Evolutionary conservation across 2,113 vertebrate genomes (phyloP), one percentile per base, ranked within the genome.

Genomic region (Ophiodon elongatus): DNA sequence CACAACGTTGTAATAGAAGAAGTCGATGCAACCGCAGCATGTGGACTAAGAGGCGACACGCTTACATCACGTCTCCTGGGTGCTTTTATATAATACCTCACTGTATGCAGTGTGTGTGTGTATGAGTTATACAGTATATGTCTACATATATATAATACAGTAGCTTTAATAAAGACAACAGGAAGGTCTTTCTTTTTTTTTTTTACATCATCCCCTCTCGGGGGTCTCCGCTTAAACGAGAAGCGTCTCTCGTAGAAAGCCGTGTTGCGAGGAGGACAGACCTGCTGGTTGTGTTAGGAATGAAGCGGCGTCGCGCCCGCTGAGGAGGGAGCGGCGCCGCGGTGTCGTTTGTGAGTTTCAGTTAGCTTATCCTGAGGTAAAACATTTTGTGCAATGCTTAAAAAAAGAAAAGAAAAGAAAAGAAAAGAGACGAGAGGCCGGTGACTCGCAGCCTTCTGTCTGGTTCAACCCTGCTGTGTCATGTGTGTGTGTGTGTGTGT

Each of bases 361-460:
- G 78, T 89, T 89, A 69, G 84, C 74, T 91, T 70, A 85, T 93
- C 93, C 93, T 93, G 93, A 94, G 93, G 93, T 93, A 87, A 91
- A 91, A 92, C 76, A 89, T 83, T 70, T 85, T 91, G 92, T 94
- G 91, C 88, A 83, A 88, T 81, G 89, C 73, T 84, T 85, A 77
- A 88, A 82, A 74, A n/a, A 56, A 31, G 29, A 0, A 76, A 80
- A 41, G 11, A 43, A 4, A 14, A 13, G 1, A 41, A 13, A 41
- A 41, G 9, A 41, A 41, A 3, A 41, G 41, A 45, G 43, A 83
- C 80, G 35, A 71, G 37, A 29, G n/a, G n/a, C n/a, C n/a, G n/a
- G n/a, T n/a, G n/a, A n/a, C n/a, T n/a, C n/a, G n/a, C n/a, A n/a
- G 76, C 80, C 86, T 78, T 75, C 74, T 72, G 83, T 56, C 43